These are phyloP conservation scores for Luscinia megarhynchos DNA, from an alignment of 2,797 vertebrate genomes.

Conservation along the genomic window DNA sequence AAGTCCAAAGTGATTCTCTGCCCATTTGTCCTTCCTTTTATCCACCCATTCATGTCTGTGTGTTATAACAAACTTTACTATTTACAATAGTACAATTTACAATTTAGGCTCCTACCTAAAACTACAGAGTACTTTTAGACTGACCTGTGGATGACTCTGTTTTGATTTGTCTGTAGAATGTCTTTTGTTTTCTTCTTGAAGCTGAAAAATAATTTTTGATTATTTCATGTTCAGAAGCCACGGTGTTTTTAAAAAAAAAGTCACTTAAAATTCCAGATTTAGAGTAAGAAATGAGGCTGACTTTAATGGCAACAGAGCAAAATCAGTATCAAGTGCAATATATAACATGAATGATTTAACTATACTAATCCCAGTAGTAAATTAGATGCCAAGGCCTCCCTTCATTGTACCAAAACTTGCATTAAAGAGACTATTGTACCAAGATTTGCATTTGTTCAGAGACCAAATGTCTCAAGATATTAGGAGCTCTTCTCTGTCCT, in stretches of 20 bases:
- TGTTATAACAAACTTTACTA: background rate
- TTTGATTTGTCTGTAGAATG: constrained; percentile 63
- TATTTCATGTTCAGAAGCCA: background rate
- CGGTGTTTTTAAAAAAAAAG: background rate
- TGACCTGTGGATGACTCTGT: constrained; percentile 87
- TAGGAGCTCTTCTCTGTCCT: background rate
- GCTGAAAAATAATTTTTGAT: constrained; percentile 35
- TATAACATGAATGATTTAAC: background rate
- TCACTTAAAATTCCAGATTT: background rate
- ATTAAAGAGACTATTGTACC: background rate
- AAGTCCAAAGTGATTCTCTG: background rate
- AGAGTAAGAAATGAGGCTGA: background rate
- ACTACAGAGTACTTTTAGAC: constrained; percentile 22
- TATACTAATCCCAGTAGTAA: background rate
- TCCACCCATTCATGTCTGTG: background rate
- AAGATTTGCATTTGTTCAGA: background rate
- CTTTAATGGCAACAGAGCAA: background rate
- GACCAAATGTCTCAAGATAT: background rate
- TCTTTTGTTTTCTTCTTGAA: constrained; percentile 62
- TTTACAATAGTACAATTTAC: background rate
- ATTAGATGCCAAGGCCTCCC: background rate
- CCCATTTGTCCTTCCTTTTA: background rate
- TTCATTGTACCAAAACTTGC: background rate
- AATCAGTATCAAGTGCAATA: background rate
- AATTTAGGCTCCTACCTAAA: background rate